Conservation (phyloP, 2,888 invertebrate genomes). For the Galeopsomyia nigrocyanea region DNA sequence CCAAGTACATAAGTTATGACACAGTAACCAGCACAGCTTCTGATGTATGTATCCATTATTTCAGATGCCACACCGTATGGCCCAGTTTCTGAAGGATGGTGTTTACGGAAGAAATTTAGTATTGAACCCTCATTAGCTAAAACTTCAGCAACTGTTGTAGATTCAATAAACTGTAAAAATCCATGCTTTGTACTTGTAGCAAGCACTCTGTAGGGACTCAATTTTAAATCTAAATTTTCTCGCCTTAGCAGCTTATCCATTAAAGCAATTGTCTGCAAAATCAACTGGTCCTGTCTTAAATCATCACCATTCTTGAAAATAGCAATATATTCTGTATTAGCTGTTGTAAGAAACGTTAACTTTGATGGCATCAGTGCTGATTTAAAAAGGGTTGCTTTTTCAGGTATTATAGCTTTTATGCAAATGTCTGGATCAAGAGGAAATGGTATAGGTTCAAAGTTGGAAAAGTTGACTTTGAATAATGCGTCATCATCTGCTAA, state of each 20-base stretch:
- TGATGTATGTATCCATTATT: conserved; percentile 97
- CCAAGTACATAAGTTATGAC: conserved; percentile 98
- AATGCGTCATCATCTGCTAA: conserved; percentile 83
- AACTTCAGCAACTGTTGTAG: conserved; percentile 93
- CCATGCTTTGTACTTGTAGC: conserved; percentile 97
- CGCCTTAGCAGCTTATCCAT: conserved; percentile 96
- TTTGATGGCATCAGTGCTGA: conserved; percentile 96
- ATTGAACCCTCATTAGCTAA: conserved; percentile 89
- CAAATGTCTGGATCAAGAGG: conserved; percentile 93
- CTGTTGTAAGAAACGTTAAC: conserved; percentile 87
- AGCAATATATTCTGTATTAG: conserved; percentile 89
- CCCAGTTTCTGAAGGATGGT: conserved; percentile 89
- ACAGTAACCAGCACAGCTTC: conserved; percentile 97
- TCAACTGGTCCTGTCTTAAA: conserved; percentile 95
- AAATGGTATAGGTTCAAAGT: conserved; percentile 93
- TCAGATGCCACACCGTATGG: conserved; percentile 93
- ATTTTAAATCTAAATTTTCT: conserved; percentile 95
- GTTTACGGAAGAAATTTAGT: conserved; percentile 91
- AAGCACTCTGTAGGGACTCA: conserved; percentile 95
- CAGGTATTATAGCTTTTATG: conserved; percentile 89
- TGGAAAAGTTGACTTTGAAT: conserved; percentile 88
- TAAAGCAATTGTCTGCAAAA: conserved; percentile 96
- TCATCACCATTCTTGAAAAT: conserved; percentile 99
- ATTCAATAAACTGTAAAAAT: conserved; percentile 96
- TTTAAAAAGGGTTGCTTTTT: conserved; percentile 94